These are phyloP conservation scores for Trisateles emortualis DNA, from an alignment of 2,888 invertebrate genomes.

Conservation along the genomic window DNA sequence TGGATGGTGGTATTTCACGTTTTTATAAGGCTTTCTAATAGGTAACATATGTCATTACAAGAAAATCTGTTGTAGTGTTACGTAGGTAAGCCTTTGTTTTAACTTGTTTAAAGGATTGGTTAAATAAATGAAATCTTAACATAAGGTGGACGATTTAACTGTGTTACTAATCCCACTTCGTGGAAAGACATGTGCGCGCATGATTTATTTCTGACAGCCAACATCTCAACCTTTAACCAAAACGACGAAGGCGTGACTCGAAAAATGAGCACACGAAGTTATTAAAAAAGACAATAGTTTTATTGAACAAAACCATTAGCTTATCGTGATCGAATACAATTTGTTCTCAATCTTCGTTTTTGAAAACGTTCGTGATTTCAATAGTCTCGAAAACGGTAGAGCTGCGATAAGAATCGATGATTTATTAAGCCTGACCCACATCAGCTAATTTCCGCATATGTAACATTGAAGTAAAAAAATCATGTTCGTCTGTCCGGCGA, in stretches of 20 bases:
- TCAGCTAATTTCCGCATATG: conserved; percentile 63
- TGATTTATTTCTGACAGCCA: conserved; percentile 39
- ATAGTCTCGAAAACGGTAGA: conserved; percentile 57
- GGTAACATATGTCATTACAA: too few species aligned
- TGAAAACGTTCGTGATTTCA: conserved; percentile 62
- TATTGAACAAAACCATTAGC: conserved; percentile 34
- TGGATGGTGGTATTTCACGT: too few species aligned
- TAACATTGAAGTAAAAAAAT: conserved; percentile 58
- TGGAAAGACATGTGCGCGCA: conserved; percentile 27
- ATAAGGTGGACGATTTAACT: conserved; percentile 21
- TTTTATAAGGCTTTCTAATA: too few species aligned
- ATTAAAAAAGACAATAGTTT: conserved; percentile 27
- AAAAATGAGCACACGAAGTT: conserved; percentile 27
- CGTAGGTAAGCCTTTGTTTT: too few species aligned
- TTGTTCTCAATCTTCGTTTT: conserved; percentile 48
- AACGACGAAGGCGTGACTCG: conserved; percentile 24
- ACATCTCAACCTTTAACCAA: conserved; percentile 43
- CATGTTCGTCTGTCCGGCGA: conserved; percentile 57
- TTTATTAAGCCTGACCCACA: conserved; percentile 70
- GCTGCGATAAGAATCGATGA: conserved; percentile 52
- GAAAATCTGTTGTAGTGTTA: too few species aligned
- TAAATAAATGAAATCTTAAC: conserved; percentile 12
- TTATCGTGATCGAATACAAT: conserved; percentile 52
- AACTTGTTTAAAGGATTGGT: neutral
- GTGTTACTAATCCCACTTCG: conserved; percentile 30